Base-by-base conservation (phyloP, 2,888 invertebrate genomes). In the Steinernema carpocapsae region DNA sequence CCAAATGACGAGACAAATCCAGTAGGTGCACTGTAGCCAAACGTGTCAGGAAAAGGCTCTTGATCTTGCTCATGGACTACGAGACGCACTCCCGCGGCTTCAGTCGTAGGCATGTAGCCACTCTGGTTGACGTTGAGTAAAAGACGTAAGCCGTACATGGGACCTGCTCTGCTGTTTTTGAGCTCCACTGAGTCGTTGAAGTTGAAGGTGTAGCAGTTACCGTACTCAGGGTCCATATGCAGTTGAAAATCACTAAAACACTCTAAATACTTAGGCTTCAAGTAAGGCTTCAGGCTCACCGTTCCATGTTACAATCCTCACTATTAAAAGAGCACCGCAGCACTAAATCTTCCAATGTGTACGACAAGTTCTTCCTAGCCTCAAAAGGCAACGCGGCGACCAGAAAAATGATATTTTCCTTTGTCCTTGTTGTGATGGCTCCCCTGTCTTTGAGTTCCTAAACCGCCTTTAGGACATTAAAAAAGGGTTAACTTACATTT, bases 131-230 rank as follows among this genome's bases (percentile, higher is more conserved):
- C 88, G 76, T 88, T 85, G 14, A 87, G 76, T 29, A 88, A 76
- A 19, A 87, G 76, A 4, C 87, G 81, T 22, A 87, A 77, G 56
- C 87, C 87, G 78, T 83, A 80, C 82, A 83, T 83, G 1, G 83
- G 85, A 29, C 84, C 80, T n/a, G 87, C 86, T 64, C 86, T 70
- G 45, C 79, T 83, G 75, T 85, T 87, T 48, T 81, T 84, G 75
- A 86, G 56, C 43, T 83, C 81, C 0, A 86, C 84, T 0, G 84
- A 83, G 56, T 84, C 82, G 72, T 87, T 87, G 78, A 84, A 88
- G 72, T 88, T 88, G 76, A 88, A 87, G 6, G 86, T 87, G 76
- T 84, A 87, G 74, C 87, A 87, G 75, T 88, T 88, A 6, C 87
- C 87, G 73, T 83, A 88, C 72, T 86, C 85, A 0, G 87, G 87